Evolutionary conservation across 2,797 vertebrate species (phyloP), one percentile per base, ranked within the genome.

Genomic region (Echeneis naucrates): DNA sequence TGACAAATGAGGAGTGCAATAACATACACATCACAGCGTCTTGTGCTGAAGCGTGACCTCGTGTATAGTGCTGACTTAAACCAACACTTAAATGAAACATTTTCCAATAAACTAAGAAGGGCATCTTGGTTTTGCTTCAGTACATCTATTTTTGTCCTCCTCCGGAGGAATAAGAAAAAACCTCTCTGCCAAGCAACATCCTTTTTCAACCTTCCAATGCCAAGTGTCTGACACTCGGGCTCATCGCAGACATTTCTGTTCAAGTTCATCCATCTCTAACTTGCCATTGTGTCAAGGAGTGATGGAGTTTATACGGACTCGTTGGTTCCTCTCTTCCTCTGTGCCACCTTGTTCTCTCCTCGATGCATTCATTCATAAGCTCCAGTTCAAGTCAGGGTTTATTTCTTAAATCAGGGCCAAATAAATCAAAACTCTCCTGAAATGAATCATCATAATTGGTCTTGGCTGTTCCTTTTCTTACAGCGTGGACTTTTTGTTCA

Each of bases 211-310:
- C 23, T 30, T 9, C 11, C 14, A 32, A 12, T 58, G 21, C 24
- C 58, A 27, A 8, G 19, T 45, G 51, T 32, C 30, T 55, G 51
- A 53, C 21, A 48, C 67, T 53, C 48, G n/a, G 35, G 42, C 52
- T 55, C 42, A 58, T 50, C 54, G 45, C 50, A 56, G 50, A 66
- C 68, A 62, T 63, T 66, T 44, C n/a, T 51, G 48, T 63, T 72
- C 54, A 56, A 61, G 32, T 69, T 75, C 47, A 62, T 76, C 65
- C 45, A 35, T 65, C 38, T 60, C 60, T 42, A 44, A 26, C 23
- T 65, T 42, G 61, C n/a, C 19, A 38, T 13, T 45, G 38, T 60
- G 45, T 76, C 50, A 58, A 78, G 57, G 17, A 35, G 37, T 71
- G 37, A 59, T 40, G 16, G 23, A 42, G 35, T 24, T 53, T 42